Conservation (phyloP, 2,797 vertebrate genomes). For the Balearica regulorum region DNA sequence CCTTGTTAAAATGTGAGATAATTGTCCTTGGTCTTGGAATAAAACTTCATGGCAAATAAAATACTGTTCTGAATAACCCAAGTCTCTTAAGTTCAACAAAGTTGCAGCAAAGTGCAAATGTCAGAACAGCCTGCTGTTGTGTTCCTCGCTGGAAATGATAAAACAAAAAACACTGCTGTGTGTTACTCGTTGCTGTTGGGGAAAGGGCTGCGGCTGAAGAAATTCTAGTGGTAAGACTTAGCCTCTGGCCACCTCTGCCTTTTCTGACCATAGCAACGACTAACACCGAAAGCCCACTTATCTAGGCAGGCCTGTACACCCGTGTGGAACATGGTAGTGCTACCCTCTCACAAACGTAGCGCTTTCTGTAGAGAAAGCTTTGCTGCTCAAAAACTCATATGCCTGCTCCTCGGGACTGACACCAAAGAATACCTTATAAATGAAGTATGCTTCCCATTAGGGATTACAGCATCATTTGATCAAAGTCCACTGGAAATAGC, state of each 20-base stretch:
- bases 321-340: neutral
- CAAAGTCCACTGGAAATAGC: conserved; percentile 80
- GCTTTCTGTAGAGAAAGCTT: neutral
- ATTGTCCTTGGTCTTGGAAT: conserved; percentile 59
- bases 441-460: conserved; percentile 79
- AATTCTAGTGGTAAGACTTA: neutral
- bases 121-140: neutral
- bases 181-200: neutral
- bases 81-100: neutral
- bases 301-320: neutral
- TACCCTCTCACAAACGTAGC: neutral
- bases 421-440: conserved; percentile 79
- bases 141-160: neutral
- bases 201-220: neutral
- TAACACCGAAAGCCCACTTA: neutral
- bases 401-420: conserved; percentile 75
- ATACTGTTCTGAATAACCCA: conserved; percentile 12
- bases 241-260: neutral
- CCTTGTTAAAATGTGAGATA: conserved; percentile 74
- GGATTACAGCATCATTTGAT: conserved; percentile 78
- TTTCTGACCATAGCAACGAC: neutral
- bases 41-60: conserved; percentile 65
- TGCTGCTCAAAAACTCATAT: conserved; percentile 38
- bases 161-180: neutral
- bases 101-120: neutral